Conservation (phyloP, 2,888 invertebrate genomes). For the Dolichopus griseipennis region DNA sequence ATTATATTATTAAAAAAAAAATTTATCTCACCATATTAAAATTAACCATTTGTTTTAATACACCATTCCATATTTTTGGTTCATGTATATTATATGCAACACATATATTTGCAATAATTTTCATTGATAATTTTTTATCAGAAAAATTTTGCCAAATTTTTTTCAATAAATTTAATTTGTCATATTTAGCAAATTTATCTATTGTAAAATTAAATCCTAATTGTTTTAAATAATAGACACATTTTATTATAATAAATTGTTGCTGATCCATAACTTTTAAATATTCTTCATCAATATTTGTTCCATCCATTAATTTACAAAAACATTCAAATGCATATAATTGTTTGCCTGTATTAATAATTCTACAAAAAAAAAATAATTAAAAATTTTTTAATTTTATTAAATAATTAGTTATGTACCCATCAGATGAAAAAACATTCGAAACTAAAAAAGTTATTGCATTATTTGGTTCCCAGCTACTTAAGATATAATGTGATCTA, state of each 20-base stretch:
- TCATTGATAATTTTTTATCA: conserved; percentile 34
- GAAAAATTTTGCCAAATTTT: conserved; percentile 40
- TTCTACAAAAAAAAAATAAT: conserved; percentile 13
- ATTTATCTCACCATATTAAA: conserved; percentile 34
- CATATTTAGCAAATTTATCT: conserved; percentile 39
- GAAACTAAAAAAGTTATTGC: conserved; percentile 37
- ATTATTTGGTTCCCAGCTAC: conserved; percentile 37
- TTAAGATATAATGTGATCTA: conserved; percentile 40
- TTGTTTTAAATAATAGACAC: conserved; percentile 39
- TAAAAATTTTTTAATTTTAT: not conserved
- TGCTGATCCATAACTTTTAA: conserved; percentile 34
- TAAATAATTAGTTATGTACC: conserved; percentile 28
- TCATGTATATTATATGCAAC: conserved; percentile 38
- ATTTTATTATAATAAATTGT: conserved; percentile 39
- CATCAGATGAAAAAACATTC: conserved; percentile 35
- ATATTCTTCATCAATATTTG: conserved; percentile 26
- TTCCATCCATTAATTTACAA: conserved; percentile 38
- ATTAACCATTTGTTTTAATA: conserved; percentile 40
- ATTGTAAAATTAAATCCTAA: conserved; percentile 39
- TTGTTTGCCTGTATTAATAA: conserved; percentile 34
- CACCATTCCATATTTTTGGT: conserved; percentile 42
- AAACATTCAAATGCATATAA: conserved; percentile 42
- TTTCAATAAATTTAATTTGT: conserved; percentile 40
- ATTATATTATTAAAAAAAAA: too few species aligned
- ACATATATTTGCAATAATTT: conserved; percentile 40